Conservation (phyloP, 2,888 invertebrate species). For the Tinea semifulvella region DNA sequence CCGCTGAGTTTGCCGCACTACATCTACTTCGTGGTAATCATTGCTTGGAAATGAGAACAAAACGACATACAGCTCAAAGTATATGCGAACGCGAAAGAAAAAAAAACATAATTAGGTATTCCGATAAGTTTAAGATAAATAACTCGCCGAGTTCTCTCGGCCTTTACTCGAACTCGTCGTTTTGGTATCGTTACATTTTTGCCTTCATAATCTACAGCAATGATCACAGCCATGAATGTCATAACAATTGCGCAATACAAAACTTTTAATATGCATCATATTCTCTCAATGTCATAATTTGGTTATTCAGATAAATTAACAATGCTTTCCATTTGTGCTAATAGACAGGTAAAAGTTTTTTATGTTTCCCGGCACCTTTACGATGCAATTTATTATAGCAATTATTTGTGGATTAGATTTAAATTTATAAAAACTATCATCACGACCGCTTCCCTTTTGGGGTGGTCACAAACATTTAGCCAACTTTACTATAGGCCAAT, state of each 20-base stretch:
- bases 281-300: too few species aligned
- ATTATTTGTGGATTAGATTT: too few species aligned
- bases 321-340: too few species aligned
- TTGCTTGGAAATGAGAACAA: slow-evolving; percentile 55
- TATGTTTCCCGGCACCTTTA: too few species aligned
- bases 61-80: slow-evolving; percentile 46
- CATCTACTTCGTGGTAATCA: slow-evolving; percentile 51
- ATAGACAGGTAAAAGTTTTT: too few species aligned
- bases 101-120: slow-evolving; percentile 48
- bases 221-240: background rate
- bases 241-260: background rate
- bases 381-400: too few species aligned
- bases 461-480: too few species aligned
- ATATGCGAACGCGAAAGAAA: slow-evolving; percentile 47
- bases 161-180: slow-evolving; percentile 34
- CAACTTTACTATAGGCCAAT: too few species aligned
- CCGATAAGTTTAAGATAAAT: slow-evolving; percentile 63
- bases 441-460: too few species aligned
- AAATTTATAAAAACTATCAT: too few species aligned
- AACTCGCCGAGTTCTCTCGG: slow-evolving; percentile 41
- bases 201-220: slow-evolving; percentile 28
- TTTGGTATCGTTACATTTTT: slow-evolving; percentile 36
- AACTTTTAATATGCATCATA: too few species aligned
- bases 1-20: slow-evolving; percentile 30
- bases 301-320: too few species aligned